Conservation (phyloP, 2,113 vertebrate genomes). For the Platysternon megacephalum region DNA sequence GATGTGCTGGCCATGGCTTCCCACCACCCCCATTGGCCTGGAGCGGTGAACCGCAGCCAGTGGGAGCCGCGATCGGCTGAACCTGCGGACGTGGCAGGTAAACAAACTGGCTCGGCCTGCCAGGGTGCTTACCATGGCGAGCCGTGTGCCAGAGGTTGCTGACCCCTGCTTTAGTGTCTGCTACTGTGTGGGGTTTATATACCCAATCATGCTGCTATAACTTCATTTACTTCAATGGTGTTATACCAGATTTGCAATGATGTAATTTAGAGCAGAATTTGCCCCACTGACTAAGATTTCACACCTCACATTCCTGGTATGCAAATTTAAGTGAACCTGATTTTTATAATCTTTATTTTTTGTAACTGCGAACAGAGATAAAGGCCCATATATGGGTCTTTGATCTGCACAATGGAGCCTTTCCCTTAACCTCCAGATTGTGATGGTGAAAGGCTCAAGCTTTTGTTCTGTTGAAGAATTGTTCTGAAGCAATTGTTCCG, state of each 20-base stretch:
- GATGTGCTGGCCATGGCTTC: too few species aligned
- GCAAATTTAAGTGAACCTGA: neutral
- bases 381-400: neutral
- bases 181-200: too few species aligned
- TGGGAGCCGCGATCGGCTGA: too few species aligned
- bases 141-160: too few species aligned
- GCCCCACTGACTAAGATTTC: too few species aligned
- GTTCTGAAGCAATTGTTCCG: neutral
- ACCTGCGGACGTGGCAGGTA: too few species aligned
- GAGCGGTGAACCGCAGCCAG: too few species aligned
- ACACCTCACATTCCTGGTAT: too few species aligned
- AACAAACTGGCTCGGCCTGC: too few species aligned
- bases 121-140: too few species aligned
- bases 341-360: neutral
- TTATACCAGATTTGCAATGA: neutral
- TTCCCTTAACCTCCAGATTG: neutral
- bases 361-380: neutral
- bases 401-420: neutral
- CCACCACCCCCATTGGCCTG: too few species aligned
- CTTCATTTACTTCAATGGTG: neutral
- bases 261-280: neutral
- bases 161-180: too few species aligned
- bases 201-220: neutral
- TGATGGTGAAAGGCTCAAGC: neutral
- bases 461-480: neutral